These are phyloP conservation scores for Nyctibius bracteatus DNA, from an alignment of 2,113 vertebrate species.

Conservation along the genomic window DNA sequence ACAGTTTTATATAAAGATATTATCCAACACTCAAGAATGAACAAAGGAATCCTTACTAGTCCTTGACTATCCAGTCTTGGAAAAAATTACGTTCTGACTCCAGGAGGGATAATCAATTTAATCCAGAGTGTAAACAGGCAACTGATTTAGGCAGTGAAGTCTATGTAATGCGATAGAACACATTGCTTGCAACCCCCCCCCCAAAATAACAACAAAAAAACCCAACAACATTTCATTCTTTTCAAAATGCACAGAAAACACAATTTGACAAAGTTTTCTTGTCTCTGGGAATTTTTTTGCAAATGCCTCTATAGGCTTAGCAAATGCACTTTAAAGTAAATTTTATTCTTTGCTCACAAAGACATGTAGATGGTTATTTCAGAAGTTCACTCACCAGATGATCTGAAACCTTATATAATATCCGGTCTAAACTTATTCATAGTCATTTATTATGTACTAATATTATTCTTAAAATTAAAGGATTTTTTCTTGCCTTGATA, in stretches of 20 bases:
- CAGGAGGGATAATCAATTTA: not conserved
- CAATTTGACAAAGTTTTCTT: not conserved
- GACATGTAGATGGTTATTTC: not conserved
- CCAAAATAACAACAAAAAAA: not conserved
- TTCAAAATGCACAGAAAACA: not conserved
- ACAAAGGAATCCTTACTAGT: not conserved
- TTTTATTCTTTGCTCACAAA: not conserved
- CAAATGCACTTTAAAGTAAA: not conserved
- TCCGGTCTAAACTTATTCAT: not conserved
- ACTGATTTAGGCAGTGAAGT: not conserved
- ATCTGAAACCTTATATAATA: not conserved
- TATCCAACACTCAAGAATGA: not conserved
- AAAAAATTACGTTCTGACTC: not conserved
- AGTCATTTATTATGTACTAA: not conserved
- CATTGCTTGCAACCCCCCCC: rapidly evolving
- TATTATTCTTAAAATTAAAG: not conserved
- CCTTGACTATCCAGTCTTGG: not conserved
- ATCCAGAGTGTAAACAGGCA: not conserved
- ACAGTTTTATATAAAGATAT: not conserved
- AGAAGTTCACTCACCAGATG: not conserved
- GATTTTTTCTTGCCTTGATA: not conserved
- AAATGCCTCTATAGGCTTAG: not conserved
- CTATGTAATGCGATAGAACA: not conserved
- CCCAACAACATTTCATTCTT: not conserved
- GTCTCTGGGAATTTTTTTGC: not conserved